Percentiles rank a stretch among this genome's conserved stretches.
Evolutionary conservation across 2,888 invertebrate genomes (phyloP).

Genomic region (Sepiola atlantica): DNA sequence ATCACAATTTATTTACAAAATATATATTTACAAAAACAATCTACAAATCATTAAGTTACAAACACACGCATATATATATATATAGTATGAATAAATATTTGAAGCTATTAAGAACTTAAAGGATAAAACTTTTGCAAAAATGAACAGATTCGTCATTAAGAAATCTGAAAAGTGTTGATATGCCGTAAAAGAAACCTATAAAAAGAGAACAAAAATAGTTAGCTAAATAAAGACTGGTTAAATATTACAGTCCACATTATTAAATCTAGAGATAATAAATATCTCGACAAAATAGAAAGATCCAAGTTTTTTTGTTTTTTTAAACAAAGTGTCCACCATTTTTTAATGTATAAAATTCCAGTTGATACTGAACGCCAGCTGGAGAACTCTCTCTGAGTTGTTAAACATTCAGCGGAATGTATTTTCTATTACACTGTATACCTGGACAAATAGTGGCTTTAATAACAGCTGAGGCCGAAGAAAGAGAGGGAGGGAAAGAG

Average conservation of each 20-base stretch:
- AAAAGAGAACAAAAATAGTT: not conserved
- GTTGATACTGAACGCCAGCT: not conserved
- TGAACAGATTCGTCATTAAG: too few species aligned
- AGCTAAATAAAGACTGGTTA: not conserved
- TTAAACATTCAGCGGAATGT: not conserved
- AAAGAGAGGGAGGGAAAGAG: not conserved
- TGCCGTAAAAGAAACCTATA: not conserved
- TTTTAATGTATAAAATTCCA: too few species aligned
- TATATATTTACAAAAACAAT: too few species aligned
- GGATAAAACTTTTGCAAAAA: too few species aligned
- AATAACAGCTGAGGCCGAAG: slow-evolving; percentile 3
- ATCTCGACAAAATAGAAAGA: not conserved
- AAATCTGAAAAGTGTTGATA: too few species aligned
- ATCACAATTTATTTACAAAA: too few species aligned
- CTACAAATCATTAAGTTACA: too few species aligned
- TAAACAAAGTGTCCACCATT: too few species aligned
- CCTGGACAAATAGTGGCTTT: slow-evolving; percentile 32
- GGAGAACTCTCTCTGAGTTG: not conserved
- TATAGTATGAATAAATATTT: too few species aligned
- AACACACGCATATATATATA: too few species aligned
- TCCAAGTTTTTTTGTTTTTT: not conserved
- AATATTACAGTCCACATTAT: not conserved
- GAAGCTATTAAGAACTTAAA: too few species aligned
- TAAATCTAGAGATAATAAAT: slow-evolving; percentile 24
- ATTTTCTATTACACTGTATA: not conserved